Evolutionary conservation across 2,113 vertebrate species (phyloP).

Genomic region (Rousettus leschenaultii): DNA sequence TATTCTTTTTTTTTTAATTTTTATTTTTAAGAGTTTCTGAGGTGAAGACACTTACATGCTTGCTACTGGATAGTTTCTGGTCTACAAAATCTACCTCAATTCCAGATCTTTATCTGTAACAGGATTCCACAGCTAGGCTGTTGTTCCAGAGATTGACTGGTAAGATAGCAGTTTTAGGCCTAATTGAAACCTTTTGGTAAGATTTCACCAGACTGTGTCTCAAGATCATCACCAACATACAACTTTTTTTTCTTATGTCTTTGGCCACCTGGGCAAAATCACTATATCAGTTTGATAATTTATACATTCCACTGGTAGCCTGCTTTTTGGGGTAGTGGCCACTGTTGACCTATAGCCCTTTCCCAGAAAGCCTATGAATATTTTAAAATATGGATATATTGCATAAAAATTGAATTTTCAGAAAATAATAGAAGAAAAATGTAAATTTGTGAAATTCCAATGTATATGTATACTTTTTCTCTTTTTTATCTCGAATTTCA

Average conservation of each 20-base stretch:
- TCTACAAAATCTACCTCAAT: slow-evolving; percentile 6
- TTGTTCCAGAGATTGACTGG: neutral
- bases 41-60: neutral
- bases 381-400: neutral
- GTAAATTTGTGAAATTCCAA: neutral
- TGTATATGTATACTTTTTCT: neutral
- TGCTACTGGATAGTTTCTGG: neutral
- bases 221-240: neutral
- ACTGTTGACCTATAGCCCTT: neutral
- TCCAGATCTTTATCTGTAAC: neutral
- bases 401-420: neutral
- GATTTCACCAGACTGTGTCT: neutral
- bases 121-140: neutral
- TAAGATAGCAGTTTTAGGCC: neutral
- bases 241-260: neutral
- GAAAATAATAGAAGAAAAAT: neutral
- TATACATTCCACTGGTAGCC: neutral
- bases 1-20: neutral
- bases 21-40: neutral
- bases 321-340: neutral
- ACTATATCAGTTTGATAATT: neutral
- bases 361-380: neutral
- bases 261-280: neutral
- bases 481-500: neutral
- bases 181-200: neutral